These are phyloP conservation scores for Lasioglossum oenotherae DNA, from an alignment of 2,888 invertebrate species.

Conservation along the genomic window DNA sequence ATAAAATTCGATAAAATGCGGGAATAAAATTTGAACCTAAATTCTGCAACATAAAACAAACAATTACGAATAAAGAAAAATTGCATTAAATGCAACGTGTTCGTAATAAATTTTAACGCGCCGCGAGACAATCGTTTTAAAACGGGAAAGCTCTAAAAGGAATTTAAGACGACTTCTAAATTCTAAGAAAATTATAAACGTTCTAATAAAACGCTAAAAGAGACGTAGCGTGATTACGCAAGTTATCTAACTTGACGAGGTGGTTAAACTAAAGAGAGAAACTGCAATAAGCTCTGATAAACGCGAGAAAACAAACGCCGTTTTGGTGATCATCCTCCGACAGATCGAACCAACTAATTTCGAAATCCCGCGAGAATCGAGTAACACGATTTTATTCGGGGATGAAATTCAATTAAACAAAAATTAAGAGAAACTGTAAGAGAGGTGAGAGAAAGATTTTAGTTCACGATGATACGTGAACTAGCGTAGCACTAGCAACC, in stretches of 20 bases:
- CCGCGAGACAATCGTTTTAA: background rate
- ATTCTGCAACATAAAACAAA: background rate
- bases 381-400: background rate
- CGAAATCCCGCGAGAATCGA: background rate
- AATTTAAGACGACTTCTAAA: background rate
- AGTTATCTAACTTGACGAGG: background rate
- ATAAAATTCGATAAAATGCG: background rate
- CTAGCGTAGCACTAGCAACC: constrained; percentile 23
- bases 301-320: constrained; percentile 9
- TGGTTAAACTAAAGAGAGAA: background rate
- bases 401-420: background rate
- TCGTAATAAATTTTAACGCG: background rate
- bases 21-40: background rate
- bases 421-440: background rate
- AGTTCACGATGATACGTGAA: constrained; percentile 33
- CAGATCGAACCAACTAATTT: constrained; percentile 7
- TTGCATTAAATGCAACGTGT: background rate
- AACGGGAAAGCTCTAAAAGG: background rate
- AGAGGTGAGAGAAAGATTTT: background rate
- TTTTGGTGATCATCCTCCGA: background rate
- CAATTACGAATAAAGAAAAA: background rate
- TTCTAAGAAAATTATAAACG: background rate
- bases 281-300: background rate
- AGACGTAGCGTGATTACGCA: background rate
- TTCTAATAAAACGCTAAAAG: background rate